Evolutionary conservation across 1,140 invertebrate species (phyloP), one percentile per base, ranked within the genome.

Genomic region (Micrasema longulum): DNA sequence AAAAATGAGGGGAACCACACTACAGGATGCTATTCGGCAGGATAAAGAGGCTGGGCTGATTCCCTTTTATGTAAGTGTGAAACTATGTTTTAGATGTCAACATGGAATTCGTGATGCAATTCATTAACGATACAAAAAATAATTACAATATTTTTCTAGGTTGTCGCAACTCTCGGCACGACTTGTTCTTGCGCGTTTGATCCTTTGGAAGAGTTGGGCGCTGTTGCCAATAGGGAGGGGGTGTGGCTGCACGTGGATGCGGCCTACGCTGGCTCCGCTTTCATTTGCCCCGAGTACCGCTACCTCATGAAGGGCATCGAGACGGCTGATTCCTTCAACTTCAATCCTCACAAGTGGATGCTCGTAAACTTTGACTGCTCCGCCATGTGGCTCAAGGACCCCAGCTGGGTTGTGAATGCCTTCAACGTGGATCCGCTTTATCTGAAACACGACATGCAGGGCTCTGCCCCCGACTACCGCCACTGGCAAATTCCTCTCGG

Each of bases 401-500:
- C 96, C n/a, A 91, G 90, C 11, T 93, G 93, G 84, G 88, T 98
- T 2, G 93, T 98, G 55, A 91, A 96, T 85, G 95, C 97, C 0
- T 99, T 99, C 84, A 97, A 96, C 78, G 96, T 99, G 0, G 97
- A 99, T 84, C 97, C 97, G 0, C 82, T 98, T 0, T 99, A 99
- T 73, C 81, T 97, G 50, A 95, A 95, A 80, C 94, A 97, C 79
- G 93, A 95, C 71, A 93, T 94, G 82, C 92, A 94, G 86, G 95
- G 95, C 36, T 90, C 91, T 0, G 95, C 93, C 0, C 95, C 96
- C 0, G 96, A 98, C 80, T 97, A 97, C 80, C 91, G 96, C 86
- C 97, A 99, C 79, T 98, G 97, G 95, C 97, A 99, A 87, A 98
- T 99, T 74, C 97, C 97, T 4, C 84, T 99, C 2, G 97, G 97